Conservation (phyloP, 2,888 invertebrate genomes). For the Leptinotarsa juncta region DNA sequence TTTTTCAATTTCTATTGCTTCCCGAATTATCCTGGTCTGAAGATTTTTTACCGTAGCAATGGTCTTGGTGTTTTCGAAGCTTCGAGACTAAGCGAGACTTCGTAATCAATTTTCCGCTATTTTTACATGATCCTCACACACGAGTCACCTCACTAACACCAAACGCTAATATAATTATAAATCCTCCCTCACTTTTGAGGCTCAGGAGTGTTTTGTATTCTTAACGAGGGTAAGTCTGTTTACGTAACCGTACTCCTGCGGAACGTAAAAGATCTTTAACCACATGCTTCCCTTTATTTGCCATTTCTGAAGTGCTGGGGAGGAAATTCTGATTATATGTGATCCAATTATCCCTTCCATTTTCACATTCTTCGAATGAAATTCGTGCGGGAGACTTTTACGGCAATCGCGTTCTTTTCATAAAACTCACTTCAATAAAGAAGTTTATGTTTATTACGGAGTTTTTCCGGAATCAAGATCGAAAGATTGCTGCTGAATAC, state of each 20-base stretch:
- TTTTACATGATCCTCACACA: background rate
- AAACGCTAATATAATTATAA: constrained; percentile 8
- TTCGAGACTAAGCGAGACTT: background rate
- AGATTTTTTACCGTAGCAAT: no score
- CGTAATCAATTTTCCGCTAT: background rate
- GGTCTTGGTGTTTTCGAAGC: no score
- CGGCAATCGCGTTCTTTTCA: background rate
- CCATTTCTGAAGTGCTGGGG: constrained; percentile 8
- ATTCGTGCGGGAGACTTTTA: background rate
- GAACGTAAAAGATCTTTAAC: constrained; percentile 16
- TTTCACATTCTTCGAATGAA: background rate
- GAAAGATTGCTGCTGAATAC: background rate
- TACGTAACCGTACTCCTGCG: constrained; percentile 7
- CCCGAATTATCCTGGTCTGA: no score
- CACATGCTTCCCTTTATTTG: constrained; percentile 17
- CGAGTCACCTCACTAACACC: background rate
- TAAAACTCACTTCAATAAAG: constrained; percentile 10
- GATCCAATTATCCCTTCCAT: constrained; percentile 9
- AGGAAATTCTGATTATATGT: constrained; percentile 15
- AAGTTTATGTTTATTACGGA: constrained; percentile 8
- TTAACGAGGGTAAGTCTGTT: constrained; percentile 16
- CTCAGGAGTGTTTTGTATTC: constrained; percentile 14
- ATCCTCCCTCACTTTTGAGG: constrained; percentile 11
- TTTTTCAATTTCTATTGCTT: no score
- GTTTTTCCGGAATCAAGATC: background rate